Evolutionary conservation across 1,140 invertebrate genomes (phyloP).

Genomic region (Listronotus oregonensis): DNA sequence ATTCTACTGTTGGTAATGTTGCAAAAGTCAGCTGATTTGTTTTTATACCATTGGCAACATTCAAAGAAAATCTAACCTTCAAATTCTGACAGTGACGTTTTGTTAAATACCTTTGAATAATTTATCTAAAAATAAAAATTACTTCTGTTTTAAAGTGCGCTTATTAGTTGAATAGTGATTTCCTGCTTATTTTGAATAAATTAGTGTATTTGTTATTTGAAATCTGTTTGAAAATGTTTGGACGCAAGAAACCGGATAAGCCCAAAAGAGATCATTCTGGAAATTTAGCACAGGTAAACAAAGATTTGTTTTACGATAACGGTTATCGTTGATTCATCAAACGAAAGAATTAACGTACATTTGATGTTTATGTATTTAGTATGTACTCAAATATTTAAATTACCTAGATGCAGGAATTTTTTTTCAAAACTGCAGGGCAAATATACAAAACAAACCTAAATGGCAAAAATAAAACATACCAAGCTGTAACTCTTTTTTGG

Average conservation of each 20-base stretch:
- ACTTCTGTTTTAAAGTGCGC: not conserved
- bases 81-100: too few species aligned
- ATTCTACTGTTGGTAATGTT: too few species aligned
- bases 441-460: too few species aligned
- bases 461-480: too few species aligned
- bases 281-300: constrained; percentile 58
- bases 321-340: constrained; percentile 4
- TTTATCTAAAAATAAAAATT: constrained; percentile 17
- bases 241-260: constrained; percentile 41
- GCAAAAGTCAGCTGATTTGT: too few species aligned
- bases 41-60: too few species aligned
- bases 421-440: too few species aligned
- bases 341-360: not conserved
- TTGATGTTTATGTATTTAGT: too few species aligned
- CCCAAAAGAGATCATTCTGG: constrained; percentile 56
- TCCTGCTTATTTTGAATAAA: not conserved
- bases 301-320: not conserved
- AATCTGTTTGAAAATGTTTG: constrained; percentile 22
- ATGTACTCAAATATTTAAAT: too few species aligned
- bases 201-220: not conserved
- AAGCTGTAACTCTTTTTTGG: too few species aligned
- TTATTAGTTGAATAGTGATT: not conserved
- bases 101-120: not conserved
- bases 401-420: too few species aligned
- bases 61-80: too few species aligned